Evolutionary conservation across 2,113 vertebrate genomes (phyloP), one percentile per base, ranked within the genome.

Genomic region (Eleginops maclovinus): DNA sequence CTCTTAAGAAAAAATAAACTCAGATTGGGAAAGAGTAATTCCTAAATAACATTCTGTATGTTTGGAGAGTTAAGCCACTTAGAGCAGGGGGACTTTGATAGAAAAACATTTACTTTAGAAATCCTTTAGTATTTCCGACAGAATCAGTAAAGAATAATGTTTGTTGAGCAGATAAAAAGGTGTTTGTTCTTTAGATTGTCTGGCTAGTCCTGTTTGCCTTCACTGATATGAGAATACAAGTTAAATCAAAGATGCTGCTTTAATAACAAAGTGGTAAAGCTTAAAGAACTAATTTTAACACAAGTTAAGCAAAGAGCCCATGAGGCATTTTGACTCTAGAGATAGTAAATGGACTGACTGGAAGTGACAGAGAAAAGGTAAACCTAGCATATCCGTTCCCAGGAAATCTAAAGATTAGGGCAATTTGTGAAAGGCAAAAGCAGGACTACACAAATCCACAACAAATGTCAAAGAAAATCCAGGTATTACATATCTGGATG

Each of bases 1-100:
- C 75, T 75, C 59, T 50, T 26, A 68, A 81, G 53, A 49, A 82
- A 85, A 90, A 88, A 87, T 44, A 86, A 92, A 87, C 87, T 3
- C 4, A 31, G 67, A 82, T 59, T 4, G 36, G 78, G 69, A 84
- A 86, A 72, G 47, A 28, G 75, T 55, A 49, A 81, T 77, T 88
- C 74, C 72, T 78, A 53, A 47, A 67, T 77, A 55, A 69, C 24
- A 54, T 26, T 80, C 24, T 55, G 76, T 67, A 21, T 79, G 64
- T 87, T 88, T 89, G 61, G 69, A 79, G 49, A 78, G 75, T 72
- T 68, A 43, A 70, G 58, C 26, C 5, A 15, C 14, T 71, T 55
- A 63, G 54, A 71, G 56, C 26, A 64, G 44, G 74, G 72, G 21
- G 41, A 78, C 16, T 75, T 72, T 22, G 53, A 78, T 3, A 60